Base-by-base conservation (phyloP, 2,888 invertebrate genomes). In the Torymus tubicola region DNA sequence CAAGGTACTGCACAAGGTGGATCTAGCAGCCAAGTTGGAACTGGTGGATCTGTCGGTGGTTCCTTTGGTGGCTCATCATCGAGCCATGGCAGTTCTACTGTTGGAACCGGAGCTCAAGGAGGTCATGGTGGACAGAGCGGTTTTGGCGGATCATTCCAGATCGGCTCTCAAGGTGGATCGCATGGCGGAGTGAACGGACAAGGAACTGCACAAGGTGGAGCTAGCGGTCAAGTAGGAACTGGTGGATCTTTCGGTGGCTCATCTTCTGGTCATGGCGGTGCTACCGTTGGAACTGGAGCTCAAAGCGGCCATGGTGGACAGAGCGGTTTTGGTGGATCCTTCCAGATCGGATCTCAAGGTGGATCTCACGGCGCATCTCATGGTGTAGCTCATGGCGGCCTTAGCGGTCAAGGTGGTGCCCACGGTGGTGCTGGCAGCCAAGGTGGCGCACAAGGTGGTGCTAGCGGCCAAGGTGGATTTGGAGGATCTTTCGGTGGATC, bases 221-320 rank as follows among this genome's bases (percentile, higher is more conserved):
- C 31, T 31, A 31, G 31, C 5, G 31, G 31, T 5, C 31, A 31
- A 31, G 31, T 31, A 2, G 31, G 31, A 31, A 5, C 31, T 31
- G 31, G 31, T 0, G 31, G 31, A 31, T 31, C 31, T 31, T 31
- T 31, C 31, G 31, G 31, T 31, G 31, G 31, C 31, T 31, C 31
- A 31, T 31, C 31, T 31, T 31, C 31, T 31, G 31, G 31, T 31
- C 31, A 31, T 3, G 31, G 2, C 5, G 31, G 31, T 31, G 4
- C 16, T 3, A 61, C n/a, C 14, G 14, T 5, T 60, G 67, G 52
- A 42, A 14, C 31, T 55, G 12, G 12, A 11, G 63, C 11, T 42
- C 73, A 73, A 64, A 31, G 61, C 31, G 61, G 52, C 16, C 18
- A 16, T 50, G 52, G 31, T 52, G 52, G 16, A 50, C 70, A 70